phyloP scores from a whole-genome alignment of 2,888 invertebrate species.

The Brachypterus glaber region DNA sequence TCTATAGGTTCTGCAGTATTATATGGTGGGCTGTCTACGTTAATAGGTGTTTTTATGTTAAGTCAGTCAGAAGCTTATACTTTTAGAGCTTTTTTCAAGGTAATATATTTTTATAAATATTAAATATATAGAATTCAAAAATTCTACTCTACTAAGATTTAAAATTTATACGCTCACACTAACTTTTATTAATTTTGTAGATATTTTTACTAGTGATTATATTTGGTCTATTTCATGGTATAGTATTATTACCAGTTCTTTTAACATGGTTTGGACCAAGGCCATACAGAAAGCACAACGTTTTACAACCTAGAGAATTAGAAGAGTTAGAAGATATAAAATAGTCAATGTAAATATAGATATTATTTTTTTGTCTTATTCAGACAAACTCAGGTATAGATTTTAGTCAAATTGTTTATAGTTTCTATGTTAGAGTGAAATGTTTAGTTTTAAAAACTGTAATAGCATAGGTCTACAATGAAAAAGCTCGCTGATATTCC shows the following conservation, averaged over 20 bases:
- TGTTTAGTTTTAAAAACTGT: too few relatives aligned
- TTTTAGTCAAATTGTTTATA: too few relatives aligned
- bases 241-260: conserved; percentile 64
- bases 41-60: conserved; percentile 61
- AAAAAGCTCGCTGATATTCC: too few relatives aligned
- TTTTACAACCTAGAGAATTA: not conserved
- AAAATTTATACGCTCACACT: conserved; percentile 3
- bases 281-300: conserved; percentile 35
- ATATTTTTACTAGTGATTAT: conserved; percentile 68
- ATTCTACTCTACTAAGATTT: conserved; percentile 1
- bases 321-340: too few relatives aligned
- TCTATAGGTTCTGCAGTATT: conserved; percentile 69
- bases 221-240: conserved; percentile 70
- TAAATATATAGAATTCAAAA: not conserved
- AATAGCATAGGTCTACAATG: too few relatives aligned
- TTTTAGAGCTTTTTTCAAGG: conserved; percentile 64
- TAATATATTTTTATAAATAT: conserved; percentile 22
- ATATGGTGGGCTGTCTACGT: conserved; percentile 68
- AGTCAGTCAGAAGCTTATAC: conserved; percentile 65
- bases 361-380: too few relatives aligned
- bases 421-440: too few relatives aligned
- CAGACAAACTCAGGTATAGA: too few relatives aligned
- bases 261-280: conserved; percentile 63
- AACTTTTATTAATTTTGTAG: conserved; percentile 41
- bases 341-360: not conserved